Conservation (phyloP, 2,888 invertebrate species). For the Crematogaster levior region DNA sequence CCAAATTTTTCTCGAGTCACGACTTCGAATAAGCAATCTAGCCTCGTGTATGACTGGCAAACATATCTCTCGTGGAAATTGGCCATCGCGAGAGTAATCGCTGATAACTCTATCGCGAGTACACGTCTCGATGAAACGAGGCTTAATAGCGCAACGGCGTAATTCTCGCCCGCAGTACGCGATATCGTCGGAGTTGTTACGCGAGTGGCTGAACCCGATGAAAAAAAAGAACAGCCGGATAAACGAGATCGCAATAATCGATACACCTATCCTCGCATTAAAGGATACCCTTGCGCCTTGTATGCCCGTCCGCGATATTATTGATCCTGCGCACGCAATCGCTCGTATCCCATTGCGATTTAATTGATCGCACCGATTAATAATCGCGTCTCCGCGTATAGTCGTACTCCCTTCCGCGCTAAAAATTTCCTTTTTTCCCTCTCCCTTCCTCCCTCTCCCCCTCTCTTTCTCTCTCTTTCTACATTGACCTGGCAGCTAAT, state of each 20-base stretch:
- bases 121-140: background rate
- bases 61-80: slow-evolving; percentile 30
- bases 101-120: background rate
- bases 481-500: slow-evolving; percentile 71
- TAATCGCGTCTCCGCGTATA: slow-evolving; percentile 82
- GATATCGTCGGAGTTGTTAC: slow-evolving; percentile 57
- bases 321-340: slow-evolving; percentile 81
- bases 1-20: background rate
- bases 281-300: slow-evolving; percentile 76
- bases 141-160: slow-evolving; percentile 34
- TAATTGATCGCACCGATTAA: slow-evolving; percentile 85
- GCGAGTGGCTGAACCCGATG: slow-evolving; percentile 25
- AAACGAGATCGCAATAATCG: slow-evolving; percentile 77
- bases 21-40: background rate
- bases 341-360: slow-evolving; percentile 82
- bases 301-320: slow-evolving; percentile 78
- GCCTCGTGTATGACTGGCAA: background rate
- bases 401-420: slow-evolving; percentile 44
- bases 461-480: slow-evolving; percentile 1
- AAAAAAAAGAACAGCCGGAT: slow-evolving; percentile 64
- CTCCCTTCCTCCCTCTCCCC: background rate
- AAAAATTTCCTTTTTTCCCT: background rate
- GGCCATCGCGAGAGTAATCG: background rate
- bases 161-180: slow-evolving; percentile 12
- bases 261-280: slow-evolving; percentile 80